phyloP scores from a whole-genome alignment of 2,888 invertebrate genomes.

The Parnassius mnemosyne region DNA sequence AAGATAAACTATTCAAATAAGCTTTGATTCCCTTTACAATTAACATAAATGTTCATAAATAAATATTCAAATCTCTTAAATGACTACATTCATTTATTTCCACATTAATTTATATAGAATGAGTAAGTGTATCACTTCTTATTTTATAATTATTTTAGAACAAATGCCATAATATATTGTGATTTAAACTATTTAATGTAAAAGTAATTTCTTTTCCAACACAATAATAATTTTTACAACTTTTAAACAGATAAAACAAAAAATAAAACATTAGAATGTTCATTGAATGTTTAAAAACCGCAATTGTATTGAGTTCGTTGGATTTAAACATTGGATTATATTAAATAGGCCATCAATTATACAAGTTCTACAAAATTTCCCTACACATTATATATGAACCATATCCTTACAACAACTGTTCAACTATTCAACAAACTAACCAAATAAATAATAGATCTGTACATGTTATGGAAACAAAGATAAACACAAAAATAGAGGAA shows the following conservation, averaged over 20 bases:
- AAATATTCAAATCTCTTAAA: background rate
- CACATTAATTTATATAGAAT: constrained; percentile 1
- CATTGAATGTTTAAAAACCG: no score
- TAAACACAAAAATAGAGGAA: no score
- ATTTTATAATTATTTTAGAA: no score
- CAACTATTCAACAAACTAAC: constrained; percentile 5
- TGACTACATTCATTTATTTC: background rate
- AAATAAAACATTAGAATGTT: no score
- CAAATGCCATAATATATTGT: no score
- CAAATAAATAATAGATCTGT: constrained; percentile 9
- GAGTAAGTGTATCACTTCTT: no score
- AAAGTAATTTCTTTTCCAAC: background rate
- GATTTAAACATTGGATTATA: constrained; percentile 16
- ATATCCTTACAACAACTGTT: constrained; percentile 12
- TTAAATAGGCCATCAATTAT: constrained; percentile 14
- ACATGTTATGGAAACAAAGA: background rate
- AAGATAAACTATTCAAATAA: constrained; percentile 12
- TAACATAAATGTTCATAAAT: constrained; percentile 7
- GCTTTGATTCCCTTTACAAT: constrained; percentile 11
- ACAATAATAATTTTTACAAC: background rate
- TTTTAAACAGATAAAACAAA: background rate
- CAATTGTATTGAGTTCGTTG: background rate
- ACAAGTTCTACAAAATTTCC: constrained; percentile 1
- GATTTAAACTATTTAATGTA: no score
- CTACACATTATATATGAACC: background rate